phyloP scores from a whole-genome alignment of 2,888 invertebrate species.

The Quadroppia sp. region DNA sequence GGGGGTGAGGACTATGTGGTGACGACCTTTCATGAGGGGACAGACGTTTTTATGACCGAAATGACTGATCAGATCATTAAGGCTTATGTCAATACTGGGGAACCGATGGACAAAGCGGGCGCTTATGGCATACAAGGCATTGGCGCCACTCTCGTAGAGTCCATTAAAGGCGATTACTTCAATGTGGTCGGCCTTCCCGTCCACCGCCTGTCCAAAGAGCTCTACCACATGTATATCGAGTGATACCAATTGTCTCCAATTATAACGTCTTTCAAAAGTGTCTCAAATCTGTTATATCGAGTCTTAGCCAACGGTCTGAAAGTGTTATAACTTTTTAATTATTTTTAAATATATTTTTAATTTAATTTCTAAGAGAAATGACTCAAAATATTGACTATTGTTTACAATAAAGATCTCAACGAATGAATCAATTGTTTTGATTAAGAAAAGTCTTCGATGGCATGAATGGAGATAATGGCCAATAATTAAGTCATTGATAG shows the following conservation, averaged over 20 bases:
- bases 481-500: too few relatives aligned
- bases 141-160: constrained; percentile 75
- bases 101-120: constrained; percentile 92
- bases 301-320: neutral
- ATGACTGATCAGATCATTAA: constrained; percentile 69
- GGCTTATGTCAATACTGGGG: constrained; percentile 78
- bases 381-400: too few relatives aligned
- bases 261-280: neutral
- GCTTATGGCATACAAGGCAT: constrained; percentile 81
- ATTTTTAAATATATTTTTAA: neutral
- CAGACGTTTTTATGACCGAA: constrained; percentile 75
- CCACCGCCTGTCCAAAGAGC: constrained; percentile 56
- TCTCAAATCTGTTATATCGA: neutral
- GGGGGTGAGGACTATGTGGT: constrained; percentile 55
- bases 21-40: constrained; percentile 71
- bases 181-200: constrained; percentile 85
- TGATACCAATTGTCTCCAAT: neutral
- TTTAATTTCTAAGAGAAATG: too few relatives aligned
- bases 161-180: constrained; percentile 76
- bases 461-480: too few relatives aligned
- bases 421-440: too few relatives aligned
- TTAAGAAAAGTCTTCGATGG: too few relatives aligned
- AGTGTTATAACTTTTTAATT: neutral
- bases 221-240: constrained; percentile 46
- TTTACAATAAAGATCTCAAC: too few relatives aligned